These are phyloP conservation scores for Rhodinocichla rosea DNA, from an alignment of 2,113 vertebrate species.

Conservation along the genomic window DNA sequence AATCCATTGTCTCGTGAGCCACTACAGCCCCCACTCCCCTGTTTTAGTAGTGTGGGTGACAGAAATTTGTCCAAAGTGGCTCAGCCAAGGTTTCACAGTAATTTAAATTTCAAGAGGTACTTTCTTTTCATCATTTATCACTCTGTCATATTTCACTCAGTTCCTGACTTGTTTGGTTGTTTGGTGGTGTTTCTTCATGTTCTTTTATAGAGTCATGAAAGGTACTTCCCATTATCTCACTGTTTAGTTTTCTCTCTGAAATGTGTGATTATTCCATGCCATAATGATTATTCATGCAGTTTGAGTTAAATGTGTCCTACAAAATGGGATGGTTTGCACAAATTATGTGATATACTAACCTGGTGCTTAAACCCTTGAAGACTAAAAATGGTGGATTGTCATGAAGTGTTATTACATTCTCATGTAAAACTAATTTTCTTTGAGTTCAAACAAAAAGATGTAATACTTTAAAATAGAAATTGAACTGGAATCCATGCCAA, in stretches of 20 bases:
- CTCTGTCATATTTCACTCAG: neutral
- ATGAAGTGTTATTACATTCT: neutral
- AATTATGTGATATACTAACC: neutral
- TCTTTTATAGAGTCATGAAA: neutral
- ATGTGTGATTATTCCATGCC: neutral
- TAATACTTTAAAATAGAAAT: neutral
- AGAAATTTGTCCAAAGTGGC: neutral
- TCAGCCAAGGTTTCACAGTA: neutral
- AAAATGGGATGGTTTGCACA: neutral
- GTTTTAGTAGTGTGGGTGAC: neutral
- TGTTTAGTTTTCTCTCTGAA: neutral
- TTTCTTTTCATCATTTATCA: neutral
- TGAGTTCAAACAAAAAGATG: neutral
- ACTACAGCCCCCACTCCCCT: neutral
- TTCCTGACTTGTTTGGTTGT: neutral
- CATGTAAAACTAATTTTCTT: neutral
- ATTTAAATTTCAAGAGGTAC: neutral
- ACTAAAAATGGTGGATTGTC: neutral
- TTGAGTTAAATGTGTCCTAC: neutral
- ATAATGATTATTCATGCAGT: neutral
- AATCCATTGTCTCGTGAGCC: neutral
- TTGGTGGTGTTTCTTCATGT: neutral
- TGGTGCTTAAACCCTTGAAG: neutral
- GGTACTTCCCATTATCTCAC: neutral
- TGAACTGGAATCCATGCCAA: neutral